These are phyloP conservation scores for Muraenolepis orangiensis DNA, from an alignment of 2,797 vertebrate genomes.

Conservation along the genomic window DNA sequence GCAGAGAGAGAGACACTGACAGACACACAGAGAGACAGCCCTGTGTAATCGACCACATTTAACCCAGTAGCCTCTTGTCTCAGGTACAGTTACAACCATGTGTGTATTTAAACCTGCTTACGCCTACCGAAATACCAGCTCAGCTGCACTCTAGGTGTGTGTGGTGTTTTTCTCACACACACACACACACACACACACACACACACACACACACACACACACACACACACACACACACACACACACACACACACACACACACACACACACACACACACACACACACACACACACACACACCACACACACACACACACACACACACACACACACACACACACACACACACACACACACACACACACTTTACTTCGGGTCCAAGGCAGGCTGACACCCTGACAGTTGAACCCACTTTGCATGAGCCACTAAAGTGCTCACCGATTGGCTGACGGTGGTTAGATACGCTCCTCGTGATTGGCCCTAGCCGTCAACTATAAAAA, in stretches of 20 bases:
- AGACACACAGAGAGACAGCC: no score
- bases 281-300: no score
- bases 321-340: no score
- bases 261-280: no score
- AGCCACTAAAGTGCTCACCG: neutral
- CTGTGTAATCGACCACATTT: conserved; percentile 28
- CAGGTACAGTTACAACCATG: conserved; percentile 38
- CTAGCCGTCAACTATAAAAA: neutral
- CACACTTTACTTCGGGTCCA: conserved; percentile 22
- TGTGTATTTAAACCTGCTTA: conserved; percentile 13
- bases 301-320: no score
- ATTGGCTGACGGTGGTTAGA: conserved; percentile 17
- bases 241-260: no score
- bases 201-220: no score
- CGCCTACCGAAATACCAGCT: conserved; percentile 9
- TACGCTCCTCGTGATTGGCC: conserved; percentile 14
- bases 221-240: no score
- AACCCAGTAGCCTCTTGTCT: conserved; percentile 30
- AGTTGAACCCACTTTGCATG: conserved; percentile 27
- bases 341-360: no score
- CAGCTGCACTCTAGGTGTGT: neutral
- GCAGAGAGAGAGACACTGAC: neutral
- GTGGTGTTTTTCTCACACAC: neutral
- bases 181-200: neutral
- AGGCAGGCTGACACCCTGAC: conserved; percentile 10